Percentiles rank a stretch among this genome's conserved stretches.
Evolutionary conservation across 2,113 vertebrate species (phyloP).

Genomic region (Chionis minor): DNA sequence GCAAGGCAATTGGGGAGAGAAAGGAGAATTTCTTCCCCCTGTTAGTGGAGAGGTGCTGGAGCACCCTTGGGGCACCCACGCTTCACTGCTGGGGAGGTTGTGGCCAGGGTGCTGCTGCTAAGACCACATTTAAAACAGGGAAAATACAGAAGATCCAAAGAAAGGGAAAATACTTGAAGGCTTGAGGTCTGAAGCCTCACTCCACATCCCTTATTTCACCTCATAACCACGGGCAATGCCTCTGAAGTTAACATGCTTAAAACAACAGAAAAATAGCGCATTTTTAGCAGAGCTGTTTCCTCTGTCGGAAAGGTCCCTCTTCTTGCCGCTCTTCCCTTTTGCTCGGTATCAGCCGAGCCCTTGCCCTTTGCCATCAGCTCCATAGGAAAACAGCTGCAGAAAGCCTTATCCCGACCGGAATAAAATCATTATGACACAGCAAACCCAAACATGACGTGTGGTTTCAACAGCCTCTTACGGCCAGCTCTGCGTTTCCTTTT

Average conservation of each 20-base stretch:
- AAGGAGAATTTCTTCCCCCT: background rate
- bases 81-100: background rate
- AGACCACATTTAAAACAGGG: background rate
- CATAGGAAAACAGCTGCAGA: slow-evolving; percentile 59
- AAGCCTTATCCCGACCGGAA: slow-evolving; percentile 48
- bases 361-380: slow-evolving; percentile 5
- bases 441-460: slow-evolving; percentile 56
- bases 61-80: background rate
- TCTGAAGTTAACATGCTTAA: background rate
- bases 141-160: background rate
- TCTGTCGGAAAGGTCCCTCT: background rate
- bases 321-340: background rate
- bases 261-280: background rate
- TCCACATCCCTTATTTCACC: slow-evolving; percentile 38
- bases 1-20: fast-evolving
- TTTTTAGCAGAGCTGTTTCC: background rate
- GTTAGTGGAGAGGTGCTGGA: background rate
- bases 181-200: slow-evolving; percentile 45
- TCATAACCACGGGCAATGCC: background rate
- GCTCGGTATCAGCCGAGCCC: background rate
- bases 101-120: fast-evolving
- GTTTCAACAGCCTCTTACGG: slow-evolving; percentile 62
- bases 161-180: slow-evolving; percentile 12
- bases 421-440: slow-evolving; percentile 67
- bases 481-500: slow-evolving; percentile 61